A percentile compares a stretch with the other conserved stretches of the same genome.
These are phyloP conservation scores for Leuciscus waleckii DNA, from an alignment of 2,797 vertebrate species.

Conservation along the genomic window DNA sequence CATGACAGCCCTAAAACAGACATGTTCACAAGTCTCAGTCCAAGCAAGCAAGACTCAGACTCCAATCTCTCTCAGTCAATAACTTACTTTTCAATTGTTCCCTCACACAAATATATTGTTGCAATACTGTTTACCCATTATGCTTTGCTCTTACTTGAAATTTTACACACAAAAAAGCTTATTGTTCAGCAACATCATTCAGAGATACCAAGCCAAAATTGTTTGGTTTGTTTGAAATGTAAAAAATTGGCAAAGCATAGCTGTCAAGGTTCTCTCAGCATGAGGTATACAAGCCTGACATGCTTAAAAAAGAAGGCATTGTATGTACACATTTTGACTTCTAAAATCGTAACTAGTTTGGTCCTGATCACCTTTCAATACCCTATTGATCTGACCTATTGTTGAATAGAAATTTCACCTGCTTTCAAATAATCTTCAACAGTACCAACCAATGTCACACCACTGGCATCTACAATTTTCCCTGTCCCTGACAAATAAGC, in stretches of 20 bases:
- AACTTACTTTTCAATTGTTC: neutral
- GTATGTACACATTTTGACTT: neutral
- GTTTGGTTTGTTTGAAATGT: neutral
- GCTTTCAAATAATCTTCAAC: slow-evolving; percentile 45
- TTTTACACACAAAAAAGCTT: neutral
- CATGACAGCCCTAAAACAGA: neutral
- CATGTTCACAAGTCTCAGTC: neutral
- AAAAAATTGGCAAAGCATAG: neutral
- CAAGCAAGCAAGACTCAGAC: neutral
- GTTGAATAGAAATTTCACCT: slow-evolving; percentile 34
- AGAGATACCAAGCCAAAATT: neutral
- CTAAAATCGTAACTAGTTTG: neutral
- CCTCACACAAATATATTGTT: neutral
- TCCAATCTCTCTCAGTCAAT: neutral
- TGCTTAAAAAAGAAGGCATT: neutral
- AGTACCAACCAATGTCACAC: slow-evolving; percentile 41
- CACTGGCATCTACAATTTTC: slow-evolving; percentile 46
- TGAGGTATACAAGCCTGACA: neutral
- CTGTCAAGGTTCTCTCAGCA: neutral
- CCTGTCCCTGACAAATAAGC: slow-evolving; percentile 35
- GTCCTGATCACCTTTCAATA: neutral
- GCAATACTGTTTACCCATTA: neutral
- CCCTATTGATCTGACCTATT: neutral
- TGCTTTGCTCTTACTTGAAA: neutral
- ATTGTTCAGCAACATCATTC: neutral